Percentiles rank a stretch among this genome's conserved stretches.
These are phyloP conservation scores for Gnathonemus echidnorhynchus DNA, from an alignment of 2,113 vertebrate species.

Conservation along the genomic window DNA sequence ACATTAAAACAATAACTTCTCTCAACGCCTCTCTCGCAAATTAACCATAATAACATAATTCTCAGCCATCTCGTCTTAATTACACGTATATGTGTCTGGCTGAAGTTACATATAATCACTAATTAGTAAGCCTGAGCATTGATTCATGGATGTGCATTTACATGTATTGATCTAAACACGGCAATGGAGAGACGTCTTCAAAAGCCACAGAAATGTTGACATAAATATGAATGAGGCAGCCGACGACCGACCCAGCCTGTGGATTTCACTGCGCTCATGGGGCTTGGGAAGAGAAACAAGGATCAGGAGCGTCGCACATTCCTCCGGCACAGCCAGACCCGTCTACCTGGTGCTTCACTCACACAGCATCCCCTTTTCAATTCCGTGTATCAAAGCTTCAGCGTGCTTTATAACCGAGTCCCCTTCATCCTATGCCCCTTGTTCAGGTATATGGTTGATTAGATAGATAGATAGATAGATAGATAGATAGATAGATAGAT, in stretches of 20 bases:
- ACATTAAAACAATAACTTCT: neutral
- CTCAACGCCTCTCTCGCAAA: neutral
- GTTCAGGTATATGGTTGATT: neutral
- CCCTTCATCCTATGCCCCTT: neutral
- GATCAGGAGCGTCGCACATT: neutral
- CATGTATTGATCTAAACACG: neutral
- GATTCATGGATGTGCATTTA: neutral
- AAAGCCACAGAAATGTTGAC: neutral
- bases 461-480: neutral
- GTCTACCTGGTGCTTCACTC: conserved; percentile 14
- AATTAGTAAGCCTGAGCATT: neutral
- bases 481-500: neutral
- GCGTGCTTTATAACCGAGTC: neutral
- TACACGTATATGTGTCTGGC: neutral
- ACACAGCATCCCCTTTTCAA: conserved; percentile 25
- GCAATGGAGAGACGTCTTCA: neutral
- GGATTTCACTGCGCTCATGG: neutral
- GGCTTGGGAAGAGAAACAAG: neutral
- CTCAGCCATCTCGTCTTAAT: neutral
- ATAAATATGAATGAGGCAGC: neutral
- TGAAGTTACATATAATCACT: neutral
- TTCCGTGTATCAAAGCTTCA: conserved; percentile 21
- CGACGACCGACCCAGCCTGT: neutral
- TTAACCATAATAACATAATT: neutral
- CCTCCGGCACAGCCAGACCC: neutral